phyloP scores from a whole-genome alignment of 1,140 invertebrate species.

The Aphaenogaster rudis region DNA sequence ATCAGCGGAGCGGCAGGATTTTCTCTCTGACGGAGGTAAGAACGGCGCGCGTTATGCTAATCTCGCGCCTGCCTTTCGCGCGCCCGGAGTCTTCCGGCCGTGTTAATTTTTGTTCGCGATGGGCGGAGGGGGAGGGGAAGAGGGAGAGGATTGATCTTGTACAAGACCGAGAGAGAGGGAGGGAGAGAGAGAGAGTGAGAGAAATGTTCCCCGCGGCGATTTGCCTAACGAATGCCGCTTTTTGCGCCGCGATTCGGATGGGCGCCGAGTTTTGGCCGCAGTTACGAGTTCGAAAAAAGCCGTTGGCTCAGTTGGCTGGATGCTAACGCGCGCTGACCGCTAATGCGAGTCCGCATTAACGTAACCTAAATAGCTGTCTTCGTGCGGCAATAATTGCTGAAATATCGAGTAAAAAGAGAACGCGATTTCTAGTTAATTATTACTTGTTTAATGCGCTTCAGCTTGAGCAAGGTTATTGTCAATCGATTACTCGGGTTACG shows the following conservation, averaged over 20 bases:
- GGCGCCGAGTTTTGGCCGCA: background rate
- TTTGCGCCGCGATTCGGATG: slow-evolving; percentile 12
- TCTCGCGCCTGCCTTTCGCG: background rate
- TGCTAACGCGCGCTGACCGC: background rate
- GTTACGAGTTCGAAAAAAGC: background rate
- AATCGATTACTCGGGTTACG: slow-evolving; percentile 13
- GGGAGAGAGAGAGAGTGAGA: background rate
- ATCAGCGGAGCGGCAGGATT: background rate
- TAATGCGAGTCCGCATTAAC: background rate
- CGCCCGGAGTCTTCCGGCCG: background rate
- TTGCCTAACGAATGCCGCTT: slow-evolving; percentile 18
- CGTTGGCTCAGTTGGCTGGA: background rate
- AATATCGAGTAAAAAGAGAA: background rate
- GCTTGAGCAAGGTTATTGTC: slow-evolving; percentile 27
- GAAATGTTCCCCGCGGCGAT: slow-evolving; percentile 6
- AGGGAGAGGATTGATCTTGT: slow-evolving; percentile 17
- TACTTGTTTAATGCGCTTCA: background rate
- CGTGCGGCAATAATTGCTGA: background rate
- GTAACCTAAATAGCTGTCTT: background rate
- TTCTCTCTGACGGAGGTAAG: slow-evolving; percentile 30
- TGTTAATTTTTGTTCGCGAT: slow-evolving; percentile 19
- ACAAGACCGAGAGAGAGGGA: background rate
- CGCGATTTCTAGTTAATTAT: background rate
- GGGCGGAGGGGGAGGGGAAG: background rate
- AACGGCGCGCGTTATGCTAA: background rate